Conservation (phyloP, 35 echinoderm and acorn worm genomes). For the Ophioderma brevispina region DNA sequence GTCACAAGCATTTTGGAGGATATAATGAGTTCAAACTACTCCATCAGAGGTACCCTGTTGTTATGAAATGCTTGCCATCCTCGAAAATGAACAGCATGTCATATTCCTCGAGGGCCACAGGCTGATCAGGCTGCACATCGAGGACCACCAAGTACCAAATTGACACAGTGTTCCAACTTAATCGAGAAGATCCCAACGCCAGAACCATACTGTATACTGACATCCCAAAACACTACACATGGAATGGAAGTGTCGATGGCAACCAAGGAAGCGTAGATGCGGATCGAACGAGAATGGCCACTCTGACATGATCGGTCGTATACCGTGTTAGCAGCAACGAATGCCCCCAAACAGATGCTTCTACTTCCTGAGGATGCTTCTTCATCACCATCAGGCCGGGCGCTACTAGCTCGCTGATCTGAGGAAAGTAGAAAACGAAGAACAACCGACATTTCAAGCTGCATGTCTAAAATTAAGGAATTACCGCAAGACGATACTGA, state of each 20-base stretch:
- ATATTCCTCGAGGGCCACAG: background rate
- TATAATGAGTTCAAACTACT: background rate
- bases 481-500: conserved; percentile 5
- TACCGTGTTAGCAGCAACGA: background rate
- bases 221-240: background rate
- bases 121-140: background rate
- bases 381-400: conserved; percentile 7
- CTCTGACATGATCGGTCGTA: conserved; percentile 1
- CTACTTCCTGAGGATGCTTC: conserved; percentile 18
- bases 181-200: background rate
- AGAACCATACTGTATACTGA: background rate
- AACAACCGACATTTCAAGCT: background rate
- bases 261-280: no score
- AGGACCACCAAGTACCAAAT: background rate
- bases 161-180: background rate
- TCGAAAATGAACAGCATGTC: background rate
- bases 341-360: background rate
- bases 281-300: background rate
- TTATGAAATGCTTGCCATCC: background rate
- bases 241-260: background rate
- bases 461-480: conserved; percentile 17
- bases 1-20: background rate
- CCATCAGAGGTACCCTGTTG: background rate
- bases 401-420: conserved; percentile 3
- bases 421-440: background rate